A percentile compares a stretch with the other conserved stretches of the same genome.
phyloP scores from a whole-genome alignment of 1,140 invertebrate genomes.

The Belonocnema kinseyi region DNA sequence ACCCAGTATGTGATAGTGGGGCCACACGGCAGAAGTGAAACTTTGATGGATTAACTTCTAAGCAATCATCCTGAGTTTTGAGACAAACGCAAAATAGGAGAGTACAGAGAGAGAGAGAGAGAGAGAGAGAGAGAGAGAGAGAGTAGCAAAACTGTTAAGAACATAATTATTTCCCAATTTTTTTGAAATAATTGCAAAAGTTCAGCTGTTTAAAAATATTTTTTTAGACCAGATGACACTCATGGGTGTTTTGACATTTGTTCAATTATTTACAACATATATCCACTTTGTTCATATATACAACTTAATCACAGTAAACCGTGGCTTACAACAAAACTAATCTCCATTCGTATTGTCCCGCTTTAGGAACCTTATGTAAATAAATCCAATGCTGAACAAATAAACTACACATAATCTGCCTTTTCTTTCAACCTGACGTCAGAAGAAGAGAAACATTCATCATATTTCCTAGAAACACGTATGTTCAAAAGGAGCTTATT shows the following conservation, averaged over 20 bases:
- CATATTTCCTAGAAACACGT: background rate
- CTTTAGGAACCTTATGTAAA: background rate
- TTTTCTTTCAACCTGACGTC: slow-evolving; percentile 34
- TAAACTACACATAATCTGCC: slow-evolving; percentile 33
- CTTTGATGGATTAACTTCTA: too few species aligned
- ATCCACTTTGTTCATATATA: background rate
- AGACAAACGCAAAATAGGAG: too few species aligned
- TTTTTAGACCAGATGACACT: background rate
- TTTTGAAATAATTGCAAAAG: too few species aligned
- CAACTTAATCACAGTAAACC: background rate
- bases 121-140: too few species aligned
- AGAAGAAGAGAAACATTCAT: slow-evolving; percentile 9
- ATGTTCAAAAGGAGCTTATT: background rate
- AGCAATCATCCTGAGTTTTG: too few species aligned
- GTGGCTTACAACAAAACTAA: slow-evolving; percentile 18
- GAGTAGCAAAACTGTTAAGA: too few species aligned
- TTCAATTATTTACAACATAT: background rate
- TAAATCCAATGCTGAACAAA: slow-evolving; percentile 31
- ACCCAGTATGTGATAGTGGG: too few species aligned
- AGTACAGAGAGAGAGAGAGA: too few species aligned
- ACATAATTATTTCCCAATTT: too few species aligned
- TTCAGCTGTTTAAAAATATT: background rate
- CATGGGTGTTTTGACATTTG: background rate
- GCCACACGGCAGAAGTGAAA: too few species aligned
- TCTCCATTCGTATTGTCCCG: background rate